A percentile compares a stretch with the other conserved stretches of the same genome.
Evolutionary conservation across 2,797 vertebrate genomes (phyloP).

Genomic region (Vespertilio murinus): DNA sequence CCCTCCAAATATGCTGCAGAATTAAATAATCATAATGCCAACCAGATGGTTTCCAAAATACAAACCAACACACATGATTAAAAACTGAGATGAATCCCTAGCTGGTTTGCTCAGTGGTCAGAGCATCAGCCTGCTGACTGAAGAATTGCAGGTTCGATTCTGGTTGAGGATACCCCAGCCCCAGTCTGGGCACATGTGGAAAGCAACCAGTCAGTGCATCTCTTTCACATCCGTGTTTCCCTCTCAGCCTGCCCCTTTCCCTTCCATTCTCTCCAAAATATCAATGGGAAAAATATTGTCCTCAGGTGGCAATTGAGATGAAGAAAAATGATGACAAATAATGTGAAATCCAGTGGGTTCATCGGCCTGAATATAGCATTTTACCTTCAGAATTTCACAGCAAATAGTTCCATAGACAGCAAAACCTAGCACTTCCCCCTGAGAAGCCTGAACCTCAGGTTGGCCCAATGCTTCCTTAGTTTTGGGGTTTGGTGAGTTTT

Average conservation of each 20-base stretch:
- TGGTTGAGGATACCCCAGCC: too few species aligned
- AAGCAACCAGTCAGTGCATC: too few species aligned
- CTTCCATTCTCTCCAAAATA: too few species aligned
- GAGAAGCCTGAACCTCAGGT: slow-evolving; percentile 3
- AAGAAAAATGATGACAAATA: not conserved
- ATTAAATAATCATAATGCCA: not conserved
- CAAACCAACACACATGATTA: not conserved
- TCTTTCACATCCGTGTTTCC: too few species aligned
- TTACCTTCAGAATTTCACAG: not conserved
- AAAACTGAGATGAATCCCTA: not conserved
- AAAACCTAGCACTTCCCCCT: not conserved
- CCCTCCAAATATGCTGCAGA: not conserved
- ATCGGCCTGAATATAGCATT: not conserved
- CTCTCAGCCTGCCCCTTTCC: too few species aligned
- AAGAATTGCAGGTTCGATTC: too few species aligned
- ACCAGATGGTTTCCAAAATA: not conserved
- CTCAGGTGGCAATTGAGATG: not conserved
- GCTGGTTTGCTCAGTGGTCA: too few species aligned
- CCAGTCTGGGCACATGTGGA: too few species aligned
- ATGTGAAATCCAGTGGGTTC: not conserved
- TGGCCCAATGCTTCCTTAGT: not conserved
- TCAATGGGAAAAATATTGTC: too few species aligned
- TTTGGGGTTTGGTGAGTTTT: not conserved
- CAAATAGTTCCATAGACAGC: not conserved
- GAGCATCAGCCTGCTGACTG: too few species aligned